Percentiles rank a stretch among this genome's conserved stretches.
Evolutionary conservation across 1,140 invertebrate genomes (phyloP).

Genomic region (Lutraria rhynchaena): DNA sequence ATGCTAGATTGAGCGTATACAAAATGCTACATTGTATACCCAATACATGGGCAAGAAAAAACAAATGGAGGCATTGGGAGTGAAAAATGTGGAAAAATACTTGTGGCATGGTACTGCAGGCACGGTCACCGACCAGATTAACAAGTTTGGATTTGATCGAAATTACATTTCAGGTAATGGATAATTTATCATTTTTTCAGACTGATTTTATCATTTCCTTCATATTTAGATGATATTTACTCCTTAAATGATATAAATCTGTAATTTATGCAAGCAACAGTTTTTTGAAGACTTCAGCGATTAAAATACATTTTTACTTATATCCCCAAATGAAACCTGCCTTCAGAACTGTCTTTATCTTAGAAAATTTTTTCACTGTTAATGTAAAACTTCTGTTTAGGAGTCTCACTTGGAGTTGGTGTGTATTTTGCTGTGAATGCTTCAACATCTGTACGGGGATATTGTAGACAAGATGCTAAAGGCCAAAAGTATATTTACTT

Average conservation of each 20-base stretch:
- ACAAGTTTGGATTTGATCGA: slow-evolving; percentile 35
- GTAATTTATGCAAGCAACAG: too few relatives aligned
- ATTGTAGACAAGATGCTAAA: slow-evolving; percentile 14
- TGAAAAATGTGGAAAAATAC: slow-evolving; percentile 1
- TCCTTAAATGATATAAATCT: too few relatives aligned
- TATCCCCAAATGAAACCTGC: too few relatives aligned
- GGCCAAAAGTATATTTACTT: slow-evolving; percentile 29
- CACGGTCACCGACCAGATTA: slow-evolving; percentile 15
- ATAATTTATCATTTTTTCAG: too few relatives aligned
- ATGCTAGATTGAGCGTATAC: slow-evolving; percentile 41
- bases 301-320: too few relatives aligned
- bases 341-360: too few relatives aligned
- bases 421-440: slow-evolving; percentile 35
- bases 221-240: too few relatives aligned
- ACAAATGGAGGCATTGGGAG: slow-evolving; percentile 9
- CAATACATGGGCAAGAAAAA: slow-evolving; percentile 42
- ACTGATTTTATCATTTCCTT: too few relatives aligned
- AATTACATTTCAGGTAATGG: slow-evolving; percentile 46
- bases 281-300: too few relatives aligned
- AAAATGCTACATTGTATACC: slow-evolving; percentile 36
- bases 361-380: too few relatives aligned
- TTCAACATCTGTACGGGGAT: not conserved
- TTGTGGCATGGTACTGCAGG: slow-evolving; percentile 37
- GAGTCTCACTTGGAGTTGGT: slow-evolving; percentile 19
- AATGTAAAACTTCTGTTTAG: too few relatives aligned